These are phyloP conservation scores for Heterocephalus glaber DNA, from an alignment of 2,113 vertebrate genomes.

Conservation along the genomic window DNA sequence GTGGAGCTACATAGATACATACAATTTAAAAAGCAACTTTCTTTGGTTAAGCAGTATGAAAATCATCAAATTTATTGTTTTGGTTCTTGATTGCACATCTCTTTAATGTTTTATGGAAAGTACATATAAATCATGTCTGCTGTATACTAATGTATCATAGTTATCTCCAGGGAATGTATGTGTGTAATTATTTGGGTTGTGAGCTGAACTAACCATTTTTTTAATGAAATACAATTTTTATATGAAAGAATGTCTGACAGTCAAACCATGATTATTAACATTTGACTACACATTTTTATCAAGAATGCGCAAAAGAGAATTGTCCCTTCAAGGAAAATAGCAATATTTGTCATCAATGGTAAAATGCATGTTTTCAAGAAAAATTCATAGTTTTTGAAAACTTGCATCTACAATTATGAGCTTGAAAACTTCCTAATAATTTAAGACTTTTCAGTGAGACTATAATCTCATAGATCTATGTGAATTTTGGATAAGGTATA, in stretches of 20 bases:
- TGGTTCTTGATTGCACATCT: not conserved
- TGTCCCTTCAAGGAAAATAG: not conserved
- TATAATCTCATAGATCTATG: not conserved
- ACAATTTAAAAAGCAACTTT: not conserved
- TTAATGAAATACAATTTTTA: not conserved
- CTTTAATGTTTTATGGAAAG: not conserved
- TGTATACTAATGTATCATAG: not conserved
- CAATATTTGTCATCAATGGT: not conserved
- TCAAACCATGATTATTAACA: not conserved
- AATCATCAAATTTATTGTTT: not conserved
- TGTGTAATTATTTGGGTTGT: not conserved
- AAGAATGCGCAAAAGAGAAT: constrained; percentile 14
- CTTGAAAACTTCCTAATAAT: not conserved
- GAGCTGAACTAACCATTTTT: not conserved
- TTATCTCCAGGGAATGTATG: not conserved
- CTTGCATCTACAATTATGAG: not conserved
- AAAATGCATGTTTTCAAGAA: constrained; percentile 1
- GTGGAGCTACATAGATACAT: not conserved
- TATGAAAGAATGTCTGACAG: not conserved
- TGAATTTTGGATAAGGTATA: constrained; percentile 10
- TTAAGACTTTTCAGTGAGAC: not conserved
- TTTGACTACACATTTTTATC: not conserved
- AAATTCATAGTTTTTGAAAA: constrained; percentile 36
- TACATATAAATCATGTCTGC: not conserved
- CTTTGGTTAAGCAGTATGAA: not conserved